Evolutionary conservation across 2,888 invertebrate genomes (phyloP), one percentile per base, ranked within the genome.

Genomic region (Theretra japonica): DNA sequence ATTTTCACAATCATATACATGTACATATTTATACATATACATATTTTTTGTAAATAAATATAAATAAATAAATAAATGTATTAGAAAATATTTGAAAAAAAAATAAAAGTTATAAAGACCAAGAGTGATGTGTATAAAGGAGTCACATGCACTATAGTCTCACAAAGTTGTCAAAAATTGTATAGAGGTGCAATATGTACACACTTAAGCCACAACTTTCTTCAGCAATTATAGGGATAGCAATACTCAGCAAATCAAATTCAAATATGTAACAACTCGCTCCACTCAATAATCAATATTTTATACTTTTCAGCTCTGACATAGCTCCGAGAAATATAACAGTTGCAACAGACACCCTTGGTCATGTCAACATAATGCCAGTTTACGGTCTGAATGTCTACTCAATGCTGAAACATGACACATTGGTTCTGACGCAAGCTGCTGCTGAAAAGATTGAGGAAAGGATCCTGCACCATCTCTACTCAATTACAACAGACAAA

Each of bases 331-430:
- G 96, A 75, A 99, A 99, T 86, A 97, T 99, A 76, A 96, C 97
- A 62, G 91, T 96, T 50, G 99, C 99, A 1, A 96, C 97, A 4
- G 96, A 97, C 80, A 79, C 86, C 4, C 94, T 99, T n/a, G 96
- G 96, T 56, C 97, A 98, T 85, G 96, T 98, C 56, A 99, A 98
- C 90, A 93, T 99, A 30, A 98, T 99, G 98, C 99, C 99, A 15
- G 96, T 97, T 0, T 99, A 99, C 93, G 98, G 98, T 83, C 95
- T 99, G 21, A 99, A 99, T 94, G 98, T 99, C 0, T 97, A 97
- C 92, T 99, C 99, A 53, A 99, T 99, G 98, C 88, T 99, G 75
- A 99, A 99, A 92, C 98, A 99, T 90, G 97, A 98, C 75, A 99
- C 99, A 0, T 91, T 99, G 15, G 96, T 99, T 6, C 88, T 99